phyloP scores from a whole-genome alignment of 2,888 invertebrate species.

The Ormia ochracea region DNA sequence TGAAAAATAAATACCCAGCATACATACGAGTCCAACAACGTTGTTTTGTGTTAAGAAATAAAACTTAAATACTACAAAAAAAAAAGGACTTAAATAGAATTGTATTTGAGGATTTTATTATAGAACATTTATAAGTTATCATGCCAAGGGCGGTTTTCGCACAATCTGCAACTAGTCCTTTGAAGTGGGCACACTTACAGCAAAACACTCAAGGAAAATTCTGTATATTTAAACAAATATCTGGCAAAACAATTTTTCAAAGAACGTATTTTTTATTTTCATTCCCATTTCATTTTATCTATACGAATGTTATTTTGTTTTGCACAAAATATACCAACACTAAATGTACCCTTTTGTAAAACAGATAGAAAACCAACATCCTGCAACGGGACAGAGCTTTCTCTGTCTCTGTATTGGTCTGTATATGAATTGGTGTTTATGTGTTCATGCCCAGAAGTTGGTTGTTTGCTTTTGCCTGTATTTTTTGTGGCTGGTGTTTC shows the following conservation, averaged over 20 bases:
- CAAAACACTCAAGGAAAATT: not conserved
- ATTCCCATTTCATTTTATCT: not conserved
- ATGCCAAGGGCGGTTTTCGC: slow-evolving; percentile 54
- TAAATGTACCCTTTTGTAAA: slow-evolving; percentile 26
- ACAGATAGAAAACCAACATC: slow-evolving; percentile 44
- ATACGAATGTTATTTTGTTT: not conserved
- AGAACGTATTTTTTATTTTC: not conserved
- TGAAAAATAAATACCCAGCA: slow-evolving; percentile 8
- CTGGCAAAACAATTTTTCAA: slow-evolving; percentile 29
- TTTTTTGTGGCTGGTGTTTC: slow-evolving; percentile 11
- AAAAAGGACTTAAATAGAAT: slow-evolving; percentile 42
- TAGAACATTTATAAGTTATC: slow-evolving; percentile 13
- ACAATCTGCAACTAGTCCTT: slow-evolving; percentile 31
- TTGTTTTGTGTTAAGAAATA: not conserved
- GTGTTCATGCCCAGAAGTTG: slow-evolving; percentile 36
- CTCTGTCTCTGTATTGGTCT: not conserved
- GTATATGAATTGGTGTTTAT: slow-evolving; percentile 15
- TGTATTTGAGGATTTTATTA: slow-evolving; percentile 35
- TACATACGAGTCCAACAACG: not conserved
- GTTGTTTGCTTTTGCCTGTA: slow-evolving; percentile 4
- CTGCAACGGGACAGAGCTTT: slow-evolving; percentile 49
- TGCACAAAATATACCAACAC: slow-evolving; percentile 10
- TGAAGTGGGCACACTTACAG: not conserved
- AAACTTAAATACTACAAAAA: slow-evolving; percentile 19
- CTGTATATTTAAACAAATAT: not conserved